phyloP scores from a whole-genome alignment of 2,888 invertebrate species.

The Galerucella pusilla region DNA sequence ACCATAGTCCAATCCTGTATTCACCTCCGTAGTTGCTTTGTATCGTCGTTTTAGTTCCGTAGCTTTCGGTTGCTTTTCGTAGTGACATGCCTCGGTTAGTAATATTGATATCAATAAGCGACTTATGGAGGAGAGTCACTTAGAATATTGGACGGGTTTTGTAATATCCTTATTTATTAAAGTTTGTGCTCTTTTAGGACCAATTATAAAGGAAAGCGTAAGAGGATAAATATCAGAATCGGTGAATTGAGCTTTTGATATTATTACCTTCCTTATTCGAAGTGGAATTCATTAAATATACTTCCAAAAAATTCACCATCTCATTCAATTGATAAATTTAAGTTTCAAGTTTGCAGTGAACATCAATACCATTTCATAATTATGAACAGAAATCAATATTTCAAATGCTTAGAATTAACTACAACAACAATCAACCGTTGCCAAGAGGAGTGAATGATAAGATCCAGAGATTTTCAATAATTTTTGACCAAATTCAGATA shows the following conservation, averaged over 20 bases:
- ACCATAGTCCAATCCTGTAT: background rate
- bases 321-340: too few relatives aligned
- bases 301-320: too few relatives aligned
- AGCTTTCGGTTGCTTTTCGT: constrained; percentile 20
- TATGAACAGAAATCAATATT: too few relatives aligned
- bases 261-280: background rate
- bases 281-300: too few relatives aligned
- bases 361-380: too few relatives aligned
- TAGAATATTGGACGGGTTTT: constrained; percentile 31
- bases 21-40: background rate
- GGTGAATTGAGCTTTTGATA: background rate
- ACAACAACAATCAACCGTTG: too few relatives aligned
- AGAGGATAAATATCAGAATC: background rate
- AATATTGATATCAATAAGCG: constrained; percentile 47
- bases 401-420: too few relatives aligned
- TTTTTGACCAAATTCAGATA: too few relatives aligned
- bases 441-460: too few relatives aligned
- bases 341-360: too few relatives aligned
- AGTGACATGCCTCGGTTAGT: constrained; percentile 36
- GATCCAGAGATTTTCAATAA: too few relatives aligned
- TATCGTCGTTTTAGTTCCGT: constrained; percentile 5
- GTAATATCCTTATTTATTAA: constrained; percentile 39
- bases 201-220: constrained; percentile 23
- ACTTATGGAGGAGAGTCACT: constrained; percentile 36
- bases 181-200: constrained; percentile 17